These are phyloP conservation scores for Hypomecis atomaria DNA, from an alignment of 2,888 invertebrate genomes.

Conservation along the genomic window DNA sequence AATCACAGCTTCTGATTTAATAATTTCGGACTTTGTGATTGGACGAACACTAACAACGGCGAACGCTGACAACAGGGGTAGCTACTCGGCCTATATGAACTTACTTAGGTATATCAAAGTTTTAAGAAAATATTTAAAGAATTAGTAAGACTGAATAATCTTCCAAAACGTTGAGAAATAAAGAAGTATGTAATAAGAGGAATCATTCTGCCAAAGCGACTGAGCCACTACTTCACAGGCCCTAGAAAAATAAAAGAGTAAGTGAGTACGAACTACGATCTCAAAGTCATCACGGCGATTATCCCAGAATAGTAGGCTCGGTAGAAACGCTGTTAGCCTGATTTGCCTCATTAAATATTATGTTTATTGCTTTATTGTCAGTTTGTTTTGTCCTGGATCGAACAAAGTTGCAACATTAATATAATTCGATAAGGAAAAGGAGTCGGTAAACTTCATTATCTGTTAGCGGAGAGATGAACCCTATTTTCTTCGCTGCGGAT, in stretches of 20 bases:
- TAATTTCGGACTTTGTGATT: no score
- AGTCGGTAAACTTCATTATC: slow-evolving; percentile 29
- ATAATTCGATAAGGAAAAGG: slow-evolving; percentile 34
- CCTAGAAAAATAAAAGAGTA: slow-evolving; percentile 18
- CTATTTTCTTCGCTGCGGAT: slow-evolving; percentile 4
- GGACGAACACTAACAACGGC: no score
- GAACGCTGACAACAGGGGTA: no score
- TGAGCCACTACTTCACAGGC: neutral
- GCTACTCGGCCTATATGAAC: no score
- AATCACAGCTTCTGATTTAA: no score
- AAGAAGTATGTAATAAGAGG: no score
- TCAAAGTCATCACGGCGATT: slow-evolving; percentile 12
- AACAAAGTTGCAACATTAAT: slow-evolving; percentile 38
- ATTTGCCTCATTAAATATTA: slow-evolving; percentile 40
- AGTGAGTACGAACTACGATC: neutral
- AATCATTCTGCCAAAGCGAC: neutral
- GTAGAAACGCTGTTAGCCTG: slow-evolving; percentile 26
- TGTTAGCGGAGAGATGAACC: slow-evolving; percentile 17
- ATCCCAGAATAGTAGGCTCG: slow-evolving; percentile 22
- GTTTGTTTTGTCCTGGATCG: slow-evolving; percentile 45
- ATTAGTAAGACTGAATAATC: no score
- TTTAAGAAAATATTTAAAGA: no score
- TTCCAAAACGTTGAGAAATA: no score
- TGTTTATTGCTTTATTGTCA: slow-evolving; percentile 42
- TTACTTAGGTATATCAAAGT: no score